Evolutionary conservation across 2,888 invertebrate species (phyloP), one percentile per base, ranked within the genome.

Genomic region (Dorcus parallelipipedus): DNA sequence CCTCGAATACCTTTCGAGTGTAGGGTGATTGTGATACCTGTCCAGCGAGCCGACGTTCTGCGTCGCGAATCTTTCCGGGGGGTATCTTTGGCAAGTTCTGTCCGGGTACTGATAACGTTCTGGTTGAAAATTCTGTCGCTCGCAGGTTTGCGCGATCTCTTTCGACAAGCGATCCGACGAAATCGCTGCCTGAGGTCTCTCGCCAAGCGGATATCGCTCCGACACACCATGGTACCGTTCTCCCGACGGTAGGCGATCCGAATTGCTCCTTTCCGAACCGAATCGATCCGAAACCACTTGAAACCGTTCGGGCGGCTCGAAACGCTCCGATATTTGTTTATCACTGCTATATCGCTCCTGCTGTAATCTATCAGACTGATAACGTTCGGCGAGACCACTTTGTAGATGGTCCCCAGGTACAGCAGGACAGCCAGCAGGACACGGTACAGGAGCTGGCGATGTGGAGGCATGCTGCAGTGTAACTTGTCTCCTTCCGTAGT

Each of bases 101-200:
- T 63, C 61, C 42, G 62, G 47, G 45, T 66, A 65, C 49, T 66
- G 63, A 63, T 72, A 74, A 54, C 74, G 66, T 52, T 75, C 75
- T 48, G 71, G 71, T 54, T 65, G 66, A 38, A 67, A 67, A 26
- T 43, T 62, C 53, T 61, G 54, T 26, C 53, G 58, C 10, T 42
- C 54, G 14, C 49, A 58, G 8, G 50, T 54, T 38, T 63, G 63
- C 52, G 57, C 33, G 6, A 51, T 45, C 9, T 58, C 58, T 49
- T 59, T 56, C 42, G 58, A 41, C 9, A 76, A 66, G 50, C 75
- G 67, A 57, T 75, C 76, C 47, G 71, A 80, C 61, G 80, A 79
- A 59, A 77, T 74, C 60, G 73, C 82, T 49, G 78, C 79, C 56
- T 79, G 82, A 60, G 78, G 83, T 48, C 73, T 79, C 58, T 81